Evolutionary conservation across 2,113 vertebrate species (phyloP), one percentile per base, ranked within the genome.

Genomic region (Colistium nudipinnis): DNA sequence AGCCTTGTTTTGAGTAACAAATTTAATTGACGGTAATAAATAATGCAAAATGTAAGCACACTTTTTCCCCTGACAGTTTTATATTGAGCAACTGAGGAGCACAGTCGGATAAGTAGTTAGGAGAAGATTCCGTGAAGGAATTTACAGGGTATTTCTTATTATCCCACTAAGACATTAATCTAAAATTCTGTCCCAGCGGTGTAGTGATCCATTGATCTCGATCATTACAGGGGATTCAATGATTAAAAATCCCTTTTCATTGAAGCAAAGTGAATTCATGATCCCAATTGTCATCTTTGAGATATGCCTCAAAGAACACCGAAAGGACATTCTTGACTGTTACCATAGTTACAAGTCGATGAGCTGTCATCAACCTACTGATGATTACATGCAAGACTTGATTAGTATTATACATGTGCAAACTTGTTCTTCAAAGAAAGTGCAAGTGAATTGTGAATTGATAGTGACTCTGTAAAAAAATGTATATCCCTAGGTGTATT

Each of bases 1-100:
- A 47, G 19, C 35, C 61, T 35, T 70, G 17, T n/a, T n/a, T 61
- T 28, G 27, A 52, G 35, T 12, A 51, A 44, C 20, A 59, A 45
- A 17, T 53, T 10, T 41, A 17, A 13, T 1, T 66, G n/a, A 27
- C 16, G 13, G 17, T 53, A 45, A 71, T 36, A 44, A 35, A 61
- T 71, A 28, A 30, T 14, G 14, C n/a, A 6, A 33, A 52, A 44
- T 20, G 6, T 7, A 19, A 41, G 36, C 41, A 20, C 35, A 28
- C 4, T 10, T 27, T 49, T 33, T 41, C 22, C 28, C 47, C 14
- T 44, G 28, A 60, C 19, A 43, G 59, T 38, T 67, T 67, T 62
- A 53, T 24, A 16, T 22, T 44, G 11, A 51, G 30, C 52, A 31
- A 30, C 6, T 54, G 39, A 67, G 25, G 14, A 61, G 24, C 7